phyloP scores from a whole-genome alignment of 1,140 invertebrate species.

The Grapholita molesta region DNA sequence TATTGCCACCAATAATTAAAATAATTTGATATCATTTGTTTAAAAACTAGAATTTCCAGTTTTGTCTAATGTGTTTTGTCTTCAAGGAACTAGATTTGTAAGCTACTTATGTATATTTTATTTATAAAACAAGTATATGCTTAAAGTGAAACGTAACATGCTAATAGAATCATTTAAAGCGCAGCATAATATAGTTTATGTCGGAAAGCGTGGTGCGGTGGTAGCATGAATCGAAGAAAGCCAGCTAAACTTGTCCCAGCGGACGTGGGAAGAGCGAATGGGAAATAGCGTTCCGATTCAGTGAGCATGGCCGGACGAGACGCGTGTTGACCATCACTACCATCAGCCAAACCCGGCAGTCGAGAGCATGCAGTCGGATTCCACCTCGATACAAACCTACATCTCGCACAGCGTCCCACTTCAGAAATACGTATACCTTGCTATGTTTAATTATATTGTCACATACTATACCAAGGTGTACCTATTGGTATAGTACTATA shows the following conservation, averaged over 20 bases:
- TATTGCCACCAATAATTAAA: no score
- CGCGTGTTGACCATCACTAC: neutral
- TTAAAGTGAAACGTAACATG: neutral
- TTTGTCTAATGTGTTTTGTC: no score
- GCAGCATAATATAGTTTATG: neutral
- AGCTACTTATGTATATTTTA: no score
- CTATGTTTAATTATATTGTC: no score
- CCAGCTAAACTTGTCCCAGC: neutral
- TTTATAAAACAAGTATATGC: no score
- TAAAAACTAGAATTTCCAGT: no score
- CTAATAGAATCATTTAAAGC: neutral
- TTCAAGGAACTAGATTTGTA: no score
- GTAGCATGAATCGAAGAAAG: neutral
- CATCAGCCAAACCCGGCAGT: neutral
- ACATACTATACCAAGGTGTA: no score
- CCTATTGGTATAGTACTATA: no score
- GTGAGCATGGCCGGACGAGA: neutral
- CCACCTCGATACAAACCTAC: neutral
- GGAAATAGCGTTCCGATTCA: conserved; percentile 5
- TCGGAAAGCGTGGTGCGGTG: neutral
- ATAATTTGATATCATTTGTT: no score
- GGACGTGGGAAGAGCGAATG: conserved; percentile 2
- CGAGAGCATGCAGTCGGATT: neutral
- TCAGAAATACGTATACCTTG: neutral
- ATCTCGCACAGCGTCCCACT: neutral